Evolutionary conservation across 2,888 invertebrate genomes (phyloP), one percentile per base, ranked within the genome.

Genomic region (Octonoba sinensis): DNA sequence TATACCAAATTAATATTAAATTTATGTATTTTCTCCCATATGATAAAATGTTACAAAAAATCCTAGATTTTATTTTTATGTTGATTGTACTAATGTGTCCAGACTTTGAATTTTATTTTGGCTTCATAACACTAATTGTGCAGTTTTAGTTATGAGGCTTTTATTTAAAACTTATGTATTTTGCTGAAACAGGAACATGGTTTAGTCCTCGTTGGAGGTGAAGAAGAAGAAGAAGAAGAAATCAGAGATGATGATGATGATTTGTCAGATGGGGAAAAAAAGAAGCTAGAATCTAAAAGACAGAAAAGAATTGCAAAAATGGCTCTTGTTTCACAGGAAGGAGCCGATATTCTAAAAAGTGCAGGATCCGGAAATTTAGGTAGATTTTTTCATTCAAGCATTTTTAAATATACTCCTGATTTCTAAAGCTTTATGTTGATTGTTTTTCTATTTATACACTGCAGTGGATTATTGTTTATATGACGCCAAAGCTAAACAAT

Each of bases 241-340:
- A 46, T 46, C 20, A 64, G 66, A 13, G 69, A 69, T 51, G 54
- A 69, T 0, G 82, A 69, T n/a, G 77, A 71, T 11, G 27, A 44
- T n/a, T 16, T 67, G 36, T 57, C 66, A 20, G 51, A 64, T n/a
- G 71, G 66, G 36, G 47, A 46, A 49, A 73, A 73, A 72, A 83
- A 76, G 57, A 72, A 66, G 78, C 83, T 76, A 16, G 72, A 82
- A 16, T 62, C 75, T 51, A 76, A 79, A 56, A 81, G 84, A 44
- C 59, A 79, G 36, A 79, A 79, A 24, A 85, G 87, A 62, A 83
- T 77, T 60, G 65, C 83, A 6, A 73, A 69, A 83, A 83, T 75
- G 79, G 86, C 88, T 88, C 92, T 97, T 87, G 94, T 97, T 87
- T 93, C 93, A 88, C 91, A 92, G 85, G 93, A 94, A 89, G 93